Conservation (phyloP, 2,888 invertebrate genomes). For the Agrenia bidenticulata region DNA sequence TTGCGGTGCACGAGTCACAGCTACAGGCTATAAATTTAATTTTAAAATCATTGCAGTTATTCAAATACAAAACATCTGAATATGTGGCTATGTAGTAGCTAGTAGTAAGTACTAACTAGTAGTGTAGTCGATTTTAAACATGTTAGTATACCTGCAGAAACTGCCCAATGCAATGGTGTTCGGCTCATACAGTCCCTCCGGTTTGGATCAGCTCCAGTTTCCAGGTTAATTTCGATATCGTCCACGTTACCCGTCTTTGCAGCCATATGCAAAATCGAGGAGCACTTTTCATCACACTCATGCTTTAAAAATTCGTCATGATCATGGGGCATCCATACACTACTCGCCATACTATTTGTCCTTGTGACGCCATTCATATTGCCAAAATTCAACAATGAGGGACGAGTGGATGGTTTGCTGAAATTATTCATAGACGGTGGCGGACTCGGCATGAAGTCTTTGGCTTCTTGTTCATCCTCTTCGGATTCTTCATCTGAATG, state of each 20-base stretch:
- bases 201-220: conserved; percentile 74
- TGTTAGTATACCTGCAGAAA: conserved; percentile 32
- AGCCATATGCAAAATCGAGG: conserved; percentile 72
- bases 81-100: no score
- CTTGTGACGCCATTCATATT: neutral
- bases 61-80: no score
- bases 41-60: no score
- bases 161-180: conserved; percentile 44
- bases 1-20: conserved; percentile 49
- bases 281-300: conserved; percentile 42
- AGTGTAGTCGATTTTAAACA: no score
- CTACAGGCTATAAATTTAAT: conserved; percentile 37
- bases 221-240: conserved; percentile 72
- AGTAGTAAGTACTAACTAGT: no score
- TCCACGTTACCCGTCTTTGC: conserved; percentile 84
- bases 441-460: neutral
- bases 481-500: conserved; percentile 5
- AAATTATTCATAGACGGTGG: neutral
- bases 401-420: neutral
- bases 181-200: conserved; percentile 43
- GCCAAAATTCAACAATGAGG: neutral
- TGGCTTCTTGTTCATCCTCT: conserved; percentile 1
- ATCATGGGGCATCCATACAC: conserved; percentile 31
- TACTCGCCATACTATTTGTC: conserved; percentile 14
- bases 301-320: conserved; percentile 31